Base-by-base conservation (phyloP, 2,888 invertebrate species). In the Cepaea hortensis region DNA sequence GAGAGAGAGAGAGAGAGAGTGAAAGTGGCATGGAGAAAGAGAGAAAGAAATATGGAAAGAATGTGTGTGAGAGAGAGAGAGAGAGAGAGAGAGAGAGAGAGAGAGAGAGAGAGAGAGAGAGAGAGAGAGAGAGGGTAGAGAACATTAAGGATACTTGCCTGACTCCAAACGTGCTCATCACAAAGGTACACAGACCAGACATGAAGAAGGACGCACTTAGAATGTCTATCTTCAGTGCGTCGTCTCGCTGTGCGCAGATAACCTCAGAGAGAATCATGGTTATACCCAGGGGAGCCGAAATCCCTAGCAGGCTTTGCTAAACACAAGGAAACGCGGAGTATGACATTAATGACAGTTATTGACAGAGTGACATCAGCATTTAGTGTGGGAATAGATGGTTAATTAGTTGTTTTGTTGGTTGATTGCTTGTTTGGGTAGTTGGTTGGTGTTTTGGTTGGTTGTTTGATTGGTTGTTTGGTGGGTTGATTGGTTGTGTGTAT, bases 201-300 rank as follows among this genome's bases (percentile, higher is more conserved):
- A 91, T 91, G 79, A 91, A 89, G 23, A 91, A 82, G 9, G 91
- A 90, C n/a, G 91, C 90, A 72, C 91, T 90, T 4, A 92, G 88
- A 3, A 92, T 89, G n/a, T 89, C 86, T 15, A 90, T 89, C 77
- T 90, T 91, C 77, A 91, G 84, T 70, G 89, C 90, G 55, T 90
- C 90, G 55, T 91, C 90, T 4, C 90, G 80, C 13, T 90, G 89
- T 0, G 90, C 91, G 85, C 92, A 92, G 20, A 90, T 90, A 11
- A 91, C 89, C 79, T 92, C 90, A 11, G 91, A 89, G 65, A 91
- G 91, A 46, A 92, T 79, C 23, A 91, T 50, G 13, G 91, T 89
- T 48, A 91, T 89, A 2, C 90, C 88, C 61, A 92, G 87, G 20
- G 91, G 90, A 13, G 90, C 84, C 0, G 90, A 90, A 3, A 91